phyloP scores from a whole-genome alignment of 2,888 invertebrate species.

The Trichogramma evanescens region DNA sequence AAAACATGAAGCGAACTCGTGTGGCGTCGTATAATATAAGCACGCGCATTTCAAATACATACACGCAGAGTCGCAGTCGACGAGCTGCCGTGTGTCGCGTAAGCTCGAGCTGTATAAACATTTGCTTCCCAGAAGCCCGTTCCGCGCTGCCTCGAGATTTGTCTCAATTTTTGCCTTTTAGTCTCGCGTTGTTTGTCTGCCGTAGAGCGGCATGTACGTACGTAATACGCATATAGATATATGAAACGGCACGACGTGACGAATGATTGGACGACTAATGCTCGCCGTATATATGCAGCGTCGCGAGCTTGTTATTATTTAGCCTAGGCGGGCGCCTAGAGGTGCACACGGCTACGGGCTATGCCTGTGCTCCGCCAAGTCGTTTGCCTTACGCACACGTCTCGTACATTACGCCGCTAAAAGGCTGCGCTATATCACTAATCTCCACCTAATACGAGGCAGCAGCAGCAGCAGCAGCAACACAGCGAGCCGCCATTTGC shows the following conservation, averaged over 20 bases:
- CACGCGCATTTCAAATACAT: no score
- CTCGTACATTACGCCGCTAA: not conserved
- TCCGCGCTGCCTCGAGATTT: not conserved
- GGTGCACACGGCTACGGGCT: not conserved
- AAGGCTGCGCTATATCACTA: conserved; percentile 2
- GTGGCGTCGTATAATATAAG: no score
- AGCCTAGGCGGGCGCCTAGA: not conserved
- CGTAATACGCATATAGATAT: not conserved
- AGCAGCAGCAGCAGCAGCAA: no score
- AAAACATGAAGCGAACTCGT: no score
- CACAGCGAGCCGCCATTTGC: conserved; percentile 16
- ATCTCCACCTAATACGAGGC: conserved; percentile 15
- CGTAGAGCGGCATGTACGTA: no score
- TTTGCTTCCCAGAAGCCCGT: no score
- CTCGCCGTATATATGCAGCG: conserved; percentile 31
- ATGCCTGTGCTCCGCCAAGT: conserved; percentile 34
- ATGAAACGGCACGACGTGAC: not conserved
- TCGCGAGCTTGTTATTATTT: conserved; percentile 34
- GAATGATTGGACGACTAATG: conserved; percentile 31
- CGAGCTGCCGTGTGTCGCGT: no score
- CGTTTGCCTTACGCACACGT: conserved; percentile 35
- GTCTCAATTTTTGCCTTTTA: conserved; percentile 15
- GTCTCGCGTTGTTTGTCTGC: not conserved
- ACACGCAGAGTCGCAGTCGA: no score
- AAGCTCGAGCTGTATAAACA: no score